Base-by-base conservation (phyloP, 2,888 invertebrate species). In the Ophion ventricosus region DNA sequence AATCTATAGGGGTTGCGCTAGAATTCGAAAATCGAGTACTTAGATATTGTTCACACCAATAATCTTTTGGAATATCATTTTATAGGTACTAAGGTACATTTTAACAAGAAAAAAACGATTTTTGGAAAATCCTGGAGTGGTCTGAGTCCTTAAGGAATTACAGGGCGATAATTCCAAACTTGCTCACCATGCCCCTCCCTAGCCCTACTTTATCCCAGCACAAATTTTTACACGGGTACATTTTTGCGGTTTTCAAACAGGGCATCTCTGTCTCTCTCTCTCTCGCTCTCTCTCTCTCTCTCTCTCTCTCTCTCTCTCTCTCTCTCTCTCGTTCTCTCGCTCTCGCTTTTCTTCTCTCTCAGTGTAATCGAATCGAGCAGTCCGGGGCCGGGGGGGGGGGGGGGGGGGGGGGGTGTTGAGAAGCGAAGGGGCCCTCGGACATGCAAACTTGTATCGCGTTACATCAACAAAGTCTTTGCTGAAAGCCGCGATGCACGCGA, bases 401-500 rank as follows among this genome's bases (percentile, higher is more conserved):
- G 14, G 54, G 61, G 49, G 11, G 43, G 11, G 11, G 43, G 43
- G 11, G 11, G 11, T 14, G 17, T 49, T 49, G 14, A 49, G 49
- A 49, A 49, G 49, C 49, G n/a, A 49, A 61, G 23, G 59, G 35
- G 59, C 14, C 40, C 40, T 43, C 40, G 61, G 26, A 61, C 29
- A 43, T 20, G 20, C 49, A 59, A 43, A 72, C 74, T 64, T 56
- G 66, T 66, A 76, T 76, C 54, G 75, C 43, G 56, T 66, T 66
- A 56, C 75, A 76, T 76, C 64, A 64, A 67, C 54, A 43, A 56
- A 49, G 43, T 40, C 66, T 76, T 70, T 54, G 56, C 59, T 61
- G 43, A 72, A 79, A 79, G 70, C 78, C 78, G 66, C 72, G 66
- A n/a, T 54, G 59, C 76, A 59, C 80, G 75, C 80, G 64, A 81